These are phyloP conservation scores for Entosphenus tridentatus DNA, from an alignment of 2,113 vertebrate genomes.

Conservation along the genomic window DNA sequence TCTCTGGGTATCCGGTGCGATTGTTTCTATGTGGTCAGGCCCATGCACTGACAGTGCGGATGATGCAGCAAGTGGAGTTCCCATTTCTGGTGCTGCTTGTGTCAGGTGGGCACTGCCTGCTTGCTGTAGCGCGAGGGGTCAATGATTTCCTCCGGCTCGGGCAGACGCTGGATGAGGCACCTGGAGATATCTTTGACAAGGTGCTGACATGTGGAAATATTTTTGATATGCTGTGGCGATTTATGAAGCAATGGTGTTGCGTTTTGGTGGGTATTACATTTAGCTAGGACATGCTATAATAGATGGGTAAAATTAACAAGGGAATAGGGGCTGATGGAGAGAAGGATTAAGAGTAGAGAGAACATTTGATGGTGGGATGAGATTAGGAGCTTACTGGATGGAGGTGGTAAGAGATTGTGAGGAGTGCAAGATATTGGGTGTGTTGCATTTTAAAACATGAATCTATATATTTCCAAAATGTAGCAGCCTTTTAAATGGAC, in stretches of 20 bases:
- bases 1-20: no score
- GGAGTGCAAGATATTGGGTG: background rate
- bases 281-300: background rate
- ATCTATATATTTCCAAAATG: background rate
- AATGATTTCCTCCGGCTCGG: constrained; percentile 74
- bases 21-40: constrained; percentile 13
- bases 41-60: constrained; percentile 57
- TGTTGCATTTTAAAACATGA: background rate
- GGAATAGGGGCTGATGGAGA: background rate
- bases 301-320: background rate
- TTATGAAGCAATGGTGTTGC: background rate
- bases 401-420: no score
- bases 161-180: constrained; percentile 48
- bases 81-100: constrained; percentile 74
- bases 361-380: background rate
- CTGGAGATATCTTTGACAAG: constrained; percentile 73
- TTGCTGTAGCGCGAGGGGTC: constrained; percentile 47
- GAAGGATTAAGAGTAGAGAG: background rate
- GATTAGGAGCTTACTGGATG: no score
- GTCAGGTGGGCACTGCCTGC: constrained; percentile 68
- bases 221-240: background rate
- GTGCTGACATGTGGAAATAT: constrained; percentile 18
- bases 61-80: constrained; percentile 39
- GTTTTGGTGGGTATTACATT: background rate
- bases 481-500: background rate